phyloP scores from a whole-genome alignment of 2,113 vertebrate species.

The Morphnarchus princeps region DNA sequence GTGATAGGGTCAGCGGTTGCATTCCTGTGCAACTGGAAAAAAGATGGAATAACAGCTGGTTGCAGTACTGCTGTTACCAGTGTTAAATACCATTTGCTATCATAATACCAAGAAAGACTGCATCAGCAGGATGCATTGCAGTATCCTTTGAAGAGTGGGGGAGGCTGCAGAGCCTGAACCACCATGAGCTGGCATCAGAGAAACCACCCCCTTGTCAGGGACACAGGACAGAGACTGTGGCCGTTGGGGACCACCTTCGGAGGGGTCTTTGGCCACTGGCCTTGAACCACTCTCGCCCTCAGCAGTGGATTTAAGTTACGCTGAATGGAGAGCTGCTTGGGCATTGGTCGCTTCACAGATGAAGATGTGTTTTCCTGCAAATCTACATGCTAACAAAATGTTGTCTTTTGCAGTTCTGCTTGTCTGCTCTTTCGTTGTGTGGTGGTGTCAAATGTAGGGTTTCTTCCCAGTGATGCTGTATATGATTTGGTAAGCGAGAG shows the following conservation, averaged over 20 bases:
- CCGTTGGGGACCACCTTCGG: not conserved
- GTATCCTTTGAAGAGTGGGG: not conserved
- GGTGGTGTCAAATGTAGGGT: not conserved
- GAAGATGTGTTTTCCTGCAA: not conserved
- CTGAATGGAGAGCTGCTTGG: not conserved
- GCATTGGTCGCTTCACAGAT: fast-evolving
- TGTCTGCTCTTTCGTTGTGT: not conserved
- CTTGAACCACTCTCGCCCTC: not conserved
- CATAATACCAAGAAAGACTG: not conserved
- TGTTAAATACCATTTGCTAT: not conserved
- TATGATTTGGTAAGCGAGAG: not conserved
- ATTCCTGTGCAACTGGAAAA: not conserved
- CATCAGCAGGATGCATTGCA: not conserved
- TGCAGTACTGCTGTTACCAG: not conserved
- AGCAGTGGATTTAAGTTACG: not conserved
- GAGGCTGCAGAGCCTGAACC: not conserved
- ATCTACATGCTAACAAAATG: not conserved
- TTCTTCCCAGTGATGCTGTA: not conserved
- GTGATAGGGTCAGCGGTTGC: not conserved
- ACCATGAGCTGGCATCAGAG: not conserved
- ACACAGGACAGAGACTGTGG: not conserved
- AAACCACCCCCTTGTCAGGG: not conserved
- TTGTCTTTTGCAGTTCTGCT: not conserved
- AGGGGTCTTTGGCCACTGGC: not conserved
- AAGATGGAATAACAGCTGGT: not conserved